Conservation (phyloP, 1,140 invertebrate genomes). For the Papilio machaon region DNA sequence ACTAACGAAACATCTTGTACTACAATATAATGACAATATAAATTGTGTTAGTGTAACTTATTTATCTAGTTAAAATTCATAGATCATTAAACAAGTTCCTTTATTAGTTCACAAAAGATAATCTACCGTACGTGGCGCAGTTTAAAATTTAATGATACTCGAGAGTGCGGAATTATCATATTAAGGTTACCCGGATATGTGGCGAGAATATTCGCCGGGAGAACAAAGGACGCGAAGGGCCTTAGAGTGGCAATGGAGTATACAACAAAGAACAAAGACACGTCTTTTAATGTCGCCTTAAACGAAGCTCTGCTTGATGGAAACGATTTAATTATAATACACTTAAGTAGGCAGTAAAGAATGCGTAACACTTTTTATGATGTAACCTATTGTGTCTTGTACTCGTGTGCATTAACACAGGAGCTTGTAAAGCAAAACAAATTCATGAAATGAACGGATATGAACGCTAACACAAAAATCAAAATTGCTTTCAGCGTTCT, state of each 20-base stretch:
- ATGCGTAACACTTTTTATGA: neutral
- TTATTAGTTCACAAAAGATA: constrained; percentile 16
- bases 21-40: neutral
- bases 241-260: constrained; percentile 42
- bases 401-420: neutral
- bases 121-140: neutral
- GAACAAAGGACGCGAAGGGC: constrained; percentile 53
- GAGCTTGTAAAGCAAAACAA: constrained; percentile 1
- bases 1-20: neutral
- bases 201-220: constrained; percentile 46
- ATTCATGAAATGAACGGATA: neutral
- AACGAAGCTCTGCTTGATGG: neutral
- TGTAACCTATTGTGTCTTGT: neutral
- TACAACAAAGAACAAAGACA: constrained; percentile 38
- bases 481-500: constrained; percentile 49
- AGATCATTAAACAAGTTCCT: constrained; percentile 1
- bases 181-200: constrained; percentile 46
- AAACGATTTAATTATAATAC: constrained; percentile 30
- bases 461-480: constrained; percentile 45
- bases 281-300: constrained; percentile 18
- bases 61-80: neutral
- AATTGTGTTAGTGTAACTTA: neutral
- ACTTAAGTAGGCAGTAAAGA: neutral
- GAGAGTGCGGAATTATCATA: constrained; percentile 29
- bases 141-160: constrained; percentile 25